Base-by-base conservation (phyloP, 2,113 vertebrate species). In the Parotia lawesii region DNA sequence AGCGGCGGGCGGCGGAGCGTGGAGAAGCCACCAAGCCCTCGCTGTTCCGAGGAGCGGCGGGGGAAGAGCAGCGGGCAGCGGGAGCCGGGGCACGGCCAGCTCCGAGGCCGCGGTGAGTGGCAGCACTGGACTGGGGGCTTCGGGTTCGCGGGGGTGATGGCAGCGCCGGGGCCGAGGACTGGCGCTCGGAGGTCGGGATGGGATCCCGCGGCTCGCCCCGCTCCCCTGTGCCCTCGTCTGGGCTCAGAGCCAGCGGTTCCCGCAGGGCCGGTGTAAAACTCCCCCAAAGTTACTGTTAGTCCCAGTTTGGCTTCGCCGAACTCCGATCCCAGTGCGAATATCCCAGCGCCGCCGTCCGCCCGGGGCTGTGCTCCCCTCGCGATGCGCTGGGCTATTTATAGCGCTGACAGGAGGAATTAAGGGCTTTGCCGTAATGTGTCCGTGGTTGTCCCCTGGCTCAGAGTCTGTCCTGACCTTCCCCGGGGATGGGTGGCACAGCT, bases 41-140 rank as follows among this genome's bases (percentile, higher is more conserved):
- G 33, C 3, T 84, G 95, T 22, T 95, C 95, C 12, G 90, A 95
- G 40, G 94, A 93, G 72, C 70, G 87, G 78, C 75, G 94, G 20
- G 83, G 87, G 33, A 87, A 79, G 85, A 94, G 72, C 92, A 4
- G 1, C 25, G 91, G 77, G 37, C 77, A 82, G 27, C 61, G 79
- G 53, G 77, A 75, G 2, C 25, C 53, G 33, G 94, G 91, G 60
- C 77, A 29, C n/a, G 16, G 96, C 44, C 83, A 78, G 31, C 20
- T 87, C 89, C 60, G 64, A 62, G 5, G 88, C 89, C 88, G 91
- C 79, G 76, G 71, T 28, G 89, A 87, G 70, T 42, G 29, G 16
- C 15, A 18, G n/a, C 22, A 7, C 64, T 22, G 28, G 37, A 8
- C 29, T 4, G 9, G 47, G 7, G 22, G 5, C 50, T 31, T 15